phyloP scores from a whole-genome alignment of 2,113 vertebrate species.

The Sceloporus undulatus region DNA sequence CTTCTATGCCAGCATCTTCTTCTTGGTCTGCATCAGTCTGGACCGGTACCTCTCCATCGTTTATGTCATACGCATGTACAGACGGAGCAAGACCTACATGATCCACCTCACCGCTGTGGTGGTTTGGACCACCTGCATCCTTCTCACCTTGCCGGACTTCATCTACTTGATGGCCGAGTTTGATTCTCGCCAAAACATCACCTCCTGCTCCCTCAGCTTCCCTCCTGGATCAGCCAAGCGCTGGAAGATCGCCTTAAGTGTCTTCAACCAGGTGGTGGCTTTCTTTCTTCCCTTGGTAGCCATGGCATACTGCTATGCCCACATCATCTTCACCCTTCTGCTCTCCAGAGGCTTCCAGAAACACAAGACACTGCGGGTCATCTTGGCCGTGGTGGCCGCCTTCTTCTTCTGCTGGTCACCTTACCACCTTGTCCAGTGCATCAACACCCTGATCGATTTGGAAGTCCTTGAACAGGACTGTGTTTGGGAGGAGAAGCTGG shows the following conservation, averaged over 20 bases:
- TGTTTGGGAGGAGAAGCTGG: constrained; percentile 49
- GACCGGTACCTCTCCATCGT: constrained; percentile 91
- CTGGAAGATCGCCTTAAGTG: constrained; percentile 64
- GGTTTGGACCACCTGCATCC: constrained; percentile 82
- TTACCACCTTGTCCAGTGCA: constrained; percentile 82
- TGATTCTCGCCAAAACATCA: constrained; percentile 52
- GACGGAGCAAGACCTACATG: constrained; percentile 70
- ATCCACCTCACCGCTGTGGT: constrained; percentile 77
- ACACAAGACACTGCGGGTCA: constrained; percentile 83
- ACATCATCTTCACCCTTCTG: constrained; percentile 80
- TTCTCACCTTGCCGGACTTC: constrained; percentile 86
- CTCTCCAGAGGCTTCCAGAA: constrained; percentile 81
- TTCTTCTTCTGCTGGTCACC: constrained; percentile 90
- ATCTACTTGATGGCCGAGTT: constrained; percentile 61
- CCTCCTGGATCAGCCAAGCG: fast-evolving
- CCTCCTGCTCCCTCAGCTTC: constrained; percentile 75
- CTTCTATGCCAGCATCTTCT: constrained; percentile 89
- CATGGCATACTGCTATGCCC: constrained; percentile 85
- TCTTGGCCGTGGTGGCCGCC: constrained; percentile 81
- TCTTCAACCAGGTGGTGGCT: constrained; percentile 79
- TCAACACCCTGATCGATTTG: constrained; percentile 73
- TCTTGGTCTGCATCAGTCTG: constrained; percentile 89
- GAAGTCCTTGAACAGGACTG: constrained; percentile 54
- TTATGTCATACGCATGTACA: constrained; percentile 88
- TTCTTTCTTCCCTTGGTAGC: constrained; percentile 83